Evolutionary conservation across 2,797 vertebrate genomes (phyloP), one percentile per base, ranked within the genome.

Genomic region (Sparus aurata): DNA sequence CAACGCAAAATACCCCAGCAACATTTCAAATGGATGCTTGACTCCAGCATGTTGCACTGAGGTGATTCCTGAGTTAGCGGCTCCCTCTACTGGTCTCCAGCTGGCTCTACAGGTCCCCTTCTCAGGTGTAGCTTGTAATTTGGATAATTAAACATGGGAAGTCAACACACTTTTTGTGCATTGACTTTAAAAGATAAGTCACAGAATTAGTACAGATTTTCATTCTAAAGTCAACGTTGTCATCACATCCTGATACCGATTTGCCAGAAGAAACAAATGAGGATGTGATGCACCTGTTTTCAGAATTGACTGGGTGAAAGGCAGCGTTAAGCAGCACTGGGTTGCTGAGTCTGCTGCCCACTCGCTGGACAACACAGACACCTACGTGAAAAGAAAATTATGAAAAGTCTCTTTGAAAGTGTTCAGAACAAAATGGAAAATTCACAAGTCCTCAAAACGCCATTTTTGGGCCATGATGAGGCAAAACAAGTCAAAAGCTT

Each of bases 351-450:
- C n/a, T 53, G 41, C 47, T 63, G 16, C 38, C 34, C 62, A 45
- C 66, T 73, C 84, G 57, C 55, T 70, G 65, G 65, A 43, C 20
- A 69, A 85, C 23, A 73, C 13, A 17, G 22, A 65, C 30, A 73
- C 38, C 12, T 41, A 27, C 47, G 46, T 65, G 45, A 47, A 57
- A 45, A 53, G 17, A 55, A 47, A 58, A 34, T 1, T 27, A 1
- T 25, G 23, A 25, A 22, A 30, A n/a, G n/a, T 41, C 34, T 45
- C 12, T 15, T 55, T 55, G 20, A n/a, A n/a, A 59, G 43, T 43
- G 17, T 27, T 66, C 22, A 43, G 12, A 50, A 30, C 30, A 38
- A 41, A 12, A 41, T 11, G 5, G 16, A 43, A 7, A 67, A 12
- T 53, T 53, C 9, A 12, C 30, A 41, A 2, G 12, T 45, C 38